Conservation (phyloP, 2,113 vertebrate species). For the Corythornis vintsioides region DNA sequence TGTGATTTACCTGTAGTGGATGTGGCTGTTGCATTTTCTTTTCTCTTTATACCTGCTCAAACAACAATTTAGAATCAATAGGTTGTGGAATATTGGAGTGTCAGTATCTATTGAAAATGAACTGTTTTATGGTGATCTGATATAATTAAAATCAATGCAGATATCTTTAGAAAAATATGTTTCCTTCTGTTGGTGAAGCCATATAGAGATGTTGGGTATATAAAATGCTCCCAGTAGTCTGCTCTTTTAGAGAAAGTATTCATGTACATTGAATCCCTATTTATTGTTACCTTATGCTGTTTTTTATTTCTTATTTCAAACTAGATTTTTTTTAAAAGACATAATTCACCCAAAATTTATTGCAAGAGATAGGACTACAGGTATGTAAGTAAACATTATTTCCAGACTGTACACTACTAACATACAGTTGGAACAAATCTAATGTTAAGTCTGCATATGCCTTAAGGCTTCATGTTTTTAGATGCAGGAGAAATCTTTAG, state of each 20-base stretch:
- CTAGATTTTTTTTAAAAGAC: neutral
- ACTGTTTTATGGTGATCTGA: neutral
- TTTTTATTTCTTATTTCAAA: neutral
- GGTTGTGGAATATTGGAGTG: slow-evolving; percentile 16
- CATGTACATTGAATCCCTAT: neutral
- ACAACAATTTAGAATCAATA: slow-evolving; percentile 11
- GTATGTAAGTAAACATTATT: neutral
- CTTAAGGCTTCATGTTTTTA: neutral
- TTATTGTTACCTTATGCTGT: neutral
- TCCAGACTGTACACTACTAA: neutral
- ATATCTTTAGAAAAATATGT: neutral
- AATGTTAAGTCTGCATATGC: neutral
- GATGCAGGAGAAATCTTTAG: neutral
- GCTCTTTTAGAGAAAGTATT: neutral
- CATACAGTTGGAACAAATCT: neutral
- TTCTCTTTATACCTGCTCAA: neutral
- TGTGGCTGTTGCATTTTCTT: slow-evolving; percentile 13
- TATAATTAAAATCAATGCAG: slow-evolving; percentile 51
- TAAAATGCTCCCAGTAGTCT: neutral
- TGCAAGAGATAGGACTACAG: neutral
- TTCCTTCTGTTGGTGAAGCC: neutral
- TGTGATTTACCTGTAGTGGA: slow-evolving; percentile 23
- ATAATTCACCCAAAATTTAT: neutral
- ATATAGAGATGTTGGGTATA: neutral
- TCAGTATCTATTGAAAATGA: slow-evolving; percentile 24